Evolutionary conservation across 2,797 vertebrate genomes (phyloP), one percentile per base, ranked within the genome.

Genomic region (Dendrocincla tyrannina): DNA sequence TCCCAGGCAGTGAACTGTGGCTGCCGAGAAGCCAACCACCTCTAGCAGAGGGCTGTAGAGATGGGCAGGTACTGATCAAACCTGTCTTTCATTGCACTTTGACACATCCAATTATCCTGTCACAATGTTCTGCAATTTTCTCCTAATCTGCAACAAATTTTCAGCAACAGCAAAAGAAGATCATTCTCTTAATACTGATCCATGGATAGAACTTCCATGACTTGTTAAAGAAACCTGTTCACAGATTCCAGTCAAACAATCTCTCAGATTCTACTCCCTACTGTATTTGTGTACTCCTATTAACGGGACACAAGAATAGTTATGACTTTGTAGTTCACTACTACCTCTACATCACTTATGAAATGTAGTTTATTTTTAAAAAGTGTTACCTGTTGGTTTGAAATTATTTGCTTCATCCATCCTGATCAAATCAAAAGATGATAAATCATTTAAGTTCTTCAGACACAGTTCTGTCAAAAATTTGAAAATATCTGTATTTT

Each of bases 351-450:
- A 81, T 24, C 28, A 84, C 72, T 79, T 80, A 78, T 84, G 42
- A 88, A 96, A 89, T 85, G 49, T 23, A 75, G 24, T 12, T 80
- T 68, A 70, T 75, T 91, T 93, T 12, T 7, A 76, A 49, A 13
- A 81, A 76, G 49, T 69, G 47, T 95, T 97, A 99, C 99, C 99
- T 98, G 99, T 99, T 91, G 99, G 98, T 95, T 99, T 99, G 97
- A 99, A 99, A 98, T 99, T 98, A 95, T 99, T 97, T 76, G 98
- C 98, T 95, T 99, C 98, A 96, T 99, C 99, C 99, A 99, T 99
- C 75, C 97, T 97, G 94, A 99, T 99, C 96, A 99, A 98, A 93
- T 98, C 97, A 88, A 99, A 98, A 86, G 98, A 98, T 74, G 99
- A 98, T 97, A 99, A 98, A 95, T 99, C 98, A 97, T 99, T 99